Evolutionary conservation across 2,113 vertebrate species (phyloP), one percentile per base, ranked within the genome.

Genomic region (Cercocebus atys): DNA sequence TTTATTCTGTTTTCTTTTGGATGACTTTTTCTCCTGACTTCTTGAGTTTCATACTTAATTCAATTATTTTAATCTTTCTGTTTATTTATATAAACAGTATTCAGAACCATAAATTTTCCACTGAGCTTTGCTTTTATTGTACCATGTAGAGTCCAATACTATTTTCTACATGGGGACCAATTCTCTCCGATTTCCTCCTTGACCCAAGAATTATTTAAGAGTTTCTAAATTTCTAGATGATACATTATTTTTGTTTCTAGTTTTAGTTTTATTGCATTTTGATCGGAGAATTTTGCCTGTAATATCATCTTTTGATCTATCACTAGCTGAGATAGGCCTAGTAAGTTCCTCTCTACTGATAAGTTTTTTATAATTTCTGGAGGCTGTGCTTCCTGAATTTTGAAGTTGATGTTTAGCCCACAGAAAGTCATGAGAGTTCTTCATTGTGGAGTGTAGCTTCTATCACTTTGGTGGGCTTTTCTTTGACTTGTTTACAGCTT

Each of bases 1-100:
- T 95, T 90, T 90, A 82, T 55, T 93, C 43, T 73, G 14, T 40
- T 61, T 87, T 87, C n/a, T 70, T 88, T 81, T 72, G 22, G 38
- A 43, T 94, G 32, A 87, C 43, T 57, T 96, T 52, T 75, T 87
- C 84, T 4, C 7, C 32, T 52, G 52, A 83, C 35, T 84, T 95
- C 27, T 73, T 85, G 72, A 79, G 73, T 72, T 75, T 85, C 72
- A 87, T 30, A 80, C 25, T 84, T 57, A 91, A 61, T 22, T 83
- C 16, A 82, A 66, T 95, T 35, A 79, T 30, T 59, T 75, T 87
- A 66, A 50, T 75, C 17, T 80, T 94, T 72, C 13, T 57, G 84
- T 82, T 78, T 66, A 57, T 47, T 47, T 92, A 93, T 80, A 23
- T 45, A 45, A 92, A 88, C 7, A 38, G 38, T 66, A 38, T 72